Percentiles rank a stretch among this genome's conserved stretches.
These are phyloP conservation scores for Chrysomallon squamiferum DNA, from an alignment of 1,140 invertebrate genomes.

Conservation along the genomic window DNA sequence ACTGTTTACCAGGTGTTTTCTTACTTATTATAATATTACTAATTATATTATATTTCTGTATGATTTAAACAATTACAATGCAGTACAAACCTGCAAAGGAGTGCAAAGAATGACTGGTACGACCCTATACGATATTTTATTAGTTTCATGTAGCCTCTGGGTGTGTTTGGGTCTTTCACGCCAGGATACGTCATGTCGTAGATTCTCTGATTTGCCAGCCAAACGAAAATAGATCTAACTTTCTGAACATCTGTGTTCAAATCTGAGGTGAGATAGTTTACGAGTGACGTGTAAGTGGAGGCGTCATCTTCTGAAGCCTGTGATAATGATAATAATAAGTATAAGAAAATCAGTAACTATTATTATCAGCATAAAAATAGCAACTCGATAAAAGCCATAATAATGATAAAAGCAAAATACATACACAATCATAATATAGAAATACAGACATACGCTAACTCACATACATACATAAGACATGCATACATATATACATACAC, in stretches of 20 bases:
- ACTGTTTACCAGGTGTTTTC: too few relatives aligned
- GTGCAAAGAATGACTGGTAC: constrained; percentile 96
- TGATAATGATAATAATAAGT: not conserved
- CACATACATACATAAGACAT: too few relatives aligned
- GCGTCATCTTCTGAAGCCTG: not conserved
- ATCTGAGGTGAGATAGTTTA: not conserved
- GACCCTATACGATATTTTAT: constrained; percentile 99
- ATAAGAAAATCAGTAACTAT: too few relatives aligned
- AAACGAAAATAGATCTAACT: constrained; percentile 21
- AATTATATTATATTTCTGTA: too few relatives aligned
- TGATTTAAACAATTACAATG: too few relatives aligned
- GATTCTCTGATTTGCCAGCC: constrained; percentile 20
- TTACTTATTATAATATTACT: too few relatives aligned
- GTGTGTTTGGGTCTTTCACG: constrained; percentile 73
- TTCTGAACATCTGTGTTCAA: constrained; percentile 22
- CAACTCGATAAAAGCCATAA: too few relatives aligned
- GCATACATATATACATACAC: too few relatives aligned
- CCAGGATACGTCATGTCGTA: constrained; percentile 64
- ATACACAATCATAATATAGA: too few relatives aligned
- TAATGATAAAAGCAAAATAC: too few relatives aligned
- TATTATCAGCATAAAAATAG: too few relatives aligned
- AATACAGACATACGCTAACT: too few relatives aligned
- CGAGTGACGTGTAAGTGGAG: constrained; percentile 11
- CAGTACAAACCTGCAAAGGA: constrained; percentile 68
- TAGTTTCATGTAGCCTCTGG: constrained; percentile 90